Evolutionary conservation across 2,797 vertebrate genomes (phyloP).

Genomic region (Cynopterus sphinx): DNA sequence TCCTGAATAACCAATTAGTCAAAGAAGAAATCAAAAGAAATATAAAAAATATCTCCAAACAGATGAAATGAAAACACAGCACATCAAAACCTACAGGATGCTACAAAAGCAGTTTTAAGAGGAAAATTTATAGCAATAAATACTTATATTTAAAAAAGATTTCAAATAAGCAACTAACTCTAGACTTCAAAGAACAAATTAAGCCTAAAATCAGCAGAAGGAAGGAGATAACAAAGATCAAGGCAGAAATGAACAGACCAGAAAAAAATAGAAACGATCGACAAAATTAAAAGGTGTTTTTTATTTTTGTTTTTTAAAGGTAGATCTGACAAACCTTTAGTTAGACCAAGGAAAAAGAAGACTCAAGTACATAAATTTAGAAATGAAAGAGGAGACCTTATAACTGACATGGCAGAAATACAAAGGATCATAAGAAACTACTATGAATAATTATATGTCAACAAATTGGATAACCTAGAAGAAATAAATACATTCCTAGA

Average conservation of each 20-base stretch:
- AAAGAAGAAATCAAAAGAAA: neutral
- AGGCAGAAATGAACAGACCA: neutral
- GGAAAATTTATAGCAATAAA: neutral
- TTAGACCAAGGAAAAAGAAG: neutral
- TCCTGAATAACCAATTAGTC: neutral
- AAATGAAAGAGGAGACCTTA: neutral
- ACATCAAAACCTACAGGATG: neutral
- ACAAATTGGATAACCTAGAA: neutral
- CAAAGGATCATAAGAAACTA: neutral
- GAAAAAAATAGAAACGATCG: neutral
- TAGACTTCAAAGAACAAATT: neutral
- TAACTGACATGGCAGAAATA: neutral
- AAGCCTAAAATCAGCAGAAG: neutral
- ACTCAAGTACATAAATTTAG: neutral
- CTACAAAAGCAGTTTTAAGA: neutral
- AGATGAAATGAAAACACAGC: neutral
- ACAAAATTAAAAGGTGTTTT: neutral
- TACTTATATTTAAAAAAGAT: neutral
- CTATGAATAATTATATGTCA: neutral
- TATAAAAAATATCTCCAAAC: neutral
- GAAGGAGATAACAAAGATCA: neutral
- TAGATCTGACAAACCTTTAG: neutral
- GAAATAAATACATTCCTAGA: neutral
- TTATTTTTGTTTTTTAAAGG: neutral
- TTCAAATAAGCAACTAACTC: neutral